These are phyloP conservation scores for Palythoa grandis DNA, from an alignment of 92 coral and sea anemone genomes.

Conservation along the genomic window DNA sequence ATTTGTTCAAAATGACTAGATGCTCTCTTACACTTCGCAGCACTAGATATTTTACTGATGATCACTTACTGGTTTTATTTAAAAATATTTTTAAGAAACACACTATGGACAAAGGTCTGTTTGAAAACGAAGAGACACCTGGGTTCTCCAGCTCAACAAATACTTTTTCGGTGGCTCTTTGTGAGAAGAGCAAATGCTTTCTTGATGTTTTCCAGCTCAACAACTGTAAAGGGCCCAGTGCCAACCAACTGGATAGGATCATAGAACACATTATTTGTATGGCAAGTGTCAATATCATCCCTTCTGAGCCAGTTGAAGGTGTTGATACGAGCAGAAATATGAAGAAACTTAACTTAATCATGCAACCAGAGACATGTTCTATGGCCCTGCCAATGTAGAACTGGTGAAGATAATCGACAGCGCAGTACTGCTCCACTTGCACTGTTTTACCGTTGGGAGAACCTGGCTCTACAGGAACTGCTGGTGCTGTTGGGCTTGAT, in stretches of 20 bases:
- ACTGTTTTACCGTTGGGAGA: not conserved
- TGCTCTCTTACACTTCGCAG: too few relatives aligned
- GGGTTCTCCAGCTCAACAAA: slow-evolving; percentile 10
- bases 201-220: slow-evolving; percentile 9
- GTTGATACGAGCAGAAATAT: not conserved
- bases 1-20: too few relatives aligned
- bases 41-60: too few relatives aligned
- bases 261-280: slow-evolving; percentile 16
- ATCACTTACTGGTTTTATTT: too few relatives aligned
- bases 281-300: slow-evolving; percentile 5
- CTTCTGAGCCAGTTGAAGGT: not conserved
- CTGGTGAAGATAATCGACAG: not conserved
- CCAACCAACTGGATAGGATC: not conserved
- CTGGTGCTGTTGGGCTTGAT: slow-evolving; percentile 1
- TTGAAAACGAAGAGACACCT: too few relatives aligned
- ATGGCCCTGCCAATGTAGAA: slow-evolving; percentile 1
- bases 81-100: too few relatives aligned
- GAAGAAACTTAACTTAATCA: slow-evolving; percentile 10
- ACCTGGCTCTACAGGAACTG: not conserved
- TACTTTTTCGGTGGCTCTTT: slow-evolving; percentile 3
- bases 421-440: not conserved
- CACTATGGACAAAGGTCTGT: too few relatives aligned
- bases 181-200: slow-evolving; percentile 24
- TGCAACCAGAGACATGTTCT: slow-evolving; percentile 7
- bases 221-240: slow-evolving; percentile 14